These are phyloP conservation scores for Prenolepis imparis DNA, from an alignment of 2,888 invertebrate species.

Conservation along the genomic window DNA sequence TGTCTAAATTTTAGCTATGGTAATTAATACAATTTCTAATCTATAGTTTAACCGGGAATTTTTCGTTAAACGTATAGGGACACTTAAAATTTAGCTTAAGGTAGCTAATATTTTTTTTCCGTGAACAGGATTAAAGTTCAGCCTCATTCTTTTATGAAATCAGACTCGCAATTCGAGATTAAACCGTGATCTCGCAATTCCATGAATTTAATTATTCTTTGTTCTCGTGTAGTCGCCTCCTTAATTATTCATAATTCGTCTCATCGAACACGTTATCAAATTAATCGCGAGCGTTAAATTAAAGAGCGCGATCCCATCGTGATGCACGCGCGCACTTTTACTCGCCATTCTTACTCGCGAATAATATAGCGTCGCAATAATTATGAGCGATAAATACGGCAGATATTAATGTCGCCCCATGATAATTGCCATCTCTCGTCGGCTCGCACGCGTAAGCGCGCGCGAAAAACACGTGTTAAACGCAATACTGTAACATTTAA, in stretches of 20 bases:
- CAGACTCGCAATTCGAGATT: not conserved
- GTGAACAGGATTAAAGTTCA: too few species aligned
- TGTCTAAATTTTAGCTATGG: too few species aligned
- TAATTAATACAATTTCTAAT: too few species aligned
- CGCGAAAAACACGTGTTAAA: constrained; percentile 66
- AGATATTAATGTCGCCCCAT: constrained; percentile 52
- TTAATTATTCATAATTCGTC: constrained; percentile 39
- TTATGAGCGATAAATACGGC: constrained; percentile 55
- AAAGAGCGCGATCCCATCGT: constrained; percentile 40
- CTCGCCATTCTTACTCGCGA: constrained; percentile 43
- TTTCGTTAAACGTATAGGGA: too few species aligned
- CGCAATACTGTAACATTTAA: constrained; percentile 58
- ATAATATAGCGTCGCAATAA: constrained; percentile 49
- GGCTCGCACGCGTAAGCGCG: constrained; percentile 41
- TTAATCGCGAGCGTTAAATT: constrained; percentile 54
- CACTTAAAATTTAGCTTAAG: too few species aligned
- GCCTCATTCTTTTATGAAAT: not conserved
- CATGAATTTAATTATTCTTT: constrained; percentile 40
- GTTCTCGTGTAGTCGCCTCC: not conserved
- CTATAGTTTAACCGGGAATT: too few species aligned
- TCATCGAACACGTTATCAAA: constrained; percentile 50
- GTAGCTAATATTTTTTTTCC: too few species aligned
- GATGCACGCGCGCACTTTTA: constrained; percentile 1
- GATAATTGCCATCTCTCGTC: constrained; percentile 60
- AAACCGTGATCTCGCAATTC: not conserved